Evolutionary conservation across 2,888 invertebrate species (phyloP).

Genomic region (Helleia helle): DNA sequence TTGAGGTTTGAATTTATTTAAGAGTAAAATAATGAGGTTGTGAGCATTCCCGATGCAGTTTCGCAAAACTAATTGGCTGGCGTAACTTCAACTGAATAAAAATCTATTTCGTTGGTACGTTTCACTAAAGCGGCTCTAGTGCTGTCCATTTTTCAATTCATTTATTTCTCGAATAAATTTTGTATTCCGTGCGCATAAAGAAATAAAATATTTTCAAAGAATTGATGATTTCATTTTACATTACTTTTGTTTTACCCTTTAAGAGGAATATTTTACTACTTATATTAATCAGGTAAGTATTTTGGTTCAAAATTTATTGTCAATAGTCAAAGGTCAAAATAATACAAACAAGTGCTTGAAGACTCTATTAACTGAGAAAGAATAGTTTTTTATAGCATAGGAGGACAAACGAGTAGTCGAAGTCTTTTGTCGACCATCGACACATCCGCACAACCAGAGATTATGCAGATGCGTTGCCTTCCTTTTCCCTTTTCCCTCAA

Average conservation of each 20-base stretch:
- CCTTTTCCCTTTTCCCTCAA: too few relatives aligned
- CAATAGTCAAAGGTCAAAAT: too few relatives aligned
- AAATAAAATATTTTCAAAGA: neutral
- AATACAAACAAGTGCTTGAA: too few relatives aligned
- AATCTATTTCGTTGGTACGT: constrained; percentile 44
- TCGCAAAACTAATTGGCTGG: constrained; percentile 55
- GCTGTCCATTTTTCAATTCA: constrained; percentile 20
- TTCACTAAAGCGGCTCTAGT: constrained; percentile 26
- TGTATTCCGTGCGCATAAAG: constrained; percentile 10
- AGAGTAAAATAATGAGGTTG: constrained; percentile 40
- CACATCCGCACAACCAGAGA: too few relatives aligned
- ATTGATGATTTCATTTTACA: neutral
- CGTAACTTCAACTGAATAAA: constrained; percentile 52
- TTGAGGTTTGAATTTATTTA: constrained; percentile 32
- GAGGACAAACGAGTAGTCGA: too few relatives aligned
- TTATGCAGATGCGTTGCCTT: too few relatives aligned
- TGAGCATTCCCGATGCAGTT: constrained; percentile 53
- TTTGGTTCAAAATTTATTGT: too few relatives aligned
- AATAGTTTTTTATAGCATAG: too few relatives aligned
- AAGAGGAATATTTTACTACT: too few relatives aligned
- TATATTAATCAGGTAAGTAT: too few relatives aligned
- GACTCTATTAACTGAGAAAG: too few relatives aligned
- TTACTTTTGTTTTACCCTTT: neutral
- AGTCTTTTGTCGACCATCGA: too few relatives aligned
- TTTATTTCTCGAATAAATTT: constrained; percentile 18